A percentile compares a stretch with the other conserved stretches of the same genome.
Conservation (phyloP, 2,113 vertebrate genomes). For the Chlorodrepanis virens region DNA sequence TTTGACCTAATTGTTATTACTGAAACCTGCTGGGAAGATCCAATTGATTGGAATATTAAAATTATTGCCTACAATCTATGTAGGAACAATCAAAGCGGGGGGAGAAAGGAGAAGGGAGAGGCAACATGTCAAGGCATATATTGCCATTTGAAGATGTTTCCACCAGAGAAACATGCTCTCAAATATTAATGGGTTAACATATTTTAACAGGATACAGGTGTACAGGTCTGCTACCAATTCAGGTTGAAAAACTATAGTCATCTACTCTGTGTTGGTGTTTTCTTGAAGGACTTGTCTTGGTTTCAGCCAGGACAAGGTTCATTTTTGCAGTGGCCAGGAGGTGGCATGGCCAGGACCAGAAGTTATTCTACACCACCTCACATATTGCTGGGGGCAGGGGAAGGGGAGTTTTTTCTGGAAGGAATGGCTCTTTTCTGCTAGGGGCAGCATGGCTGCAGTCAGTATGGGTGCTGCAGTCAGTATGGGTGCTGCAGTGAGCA, state of each 20-base stretch:
- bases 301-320: rapidly evolving
- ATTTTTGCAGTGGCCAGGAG: neutral
- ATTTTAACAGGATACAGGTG: neutral
- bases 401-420: neutral
- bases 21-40: neutral
- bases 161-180: neutral
- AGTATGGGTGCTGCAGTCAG: rapidly evolving
- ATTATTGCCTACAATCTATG: neutral
- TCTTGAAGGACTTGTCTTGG: neutral
- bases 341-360: neutral
- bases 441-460: neutral
- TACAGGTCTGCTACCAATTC: neutral
- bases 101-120: neutral
- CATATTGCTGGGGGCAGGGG: no score
- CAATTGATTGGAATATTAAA: conserved; percentile 21
- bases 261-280: neutral
- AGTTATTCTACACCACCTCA: neutral
- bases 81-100: neutral
- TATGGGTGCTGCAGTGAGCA: neutral
- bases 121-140: neutral
- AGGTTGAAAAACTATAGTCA: neutral
- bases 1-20: conserved; percentile 38
- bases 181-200: neutral
- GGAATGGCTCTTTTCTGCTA: neutral
- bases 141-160: neutral